Evolutionary conservation across 2,888 invertebrate species (phyloP).

Genomic region (Drosophila melanosoma): DNA sequence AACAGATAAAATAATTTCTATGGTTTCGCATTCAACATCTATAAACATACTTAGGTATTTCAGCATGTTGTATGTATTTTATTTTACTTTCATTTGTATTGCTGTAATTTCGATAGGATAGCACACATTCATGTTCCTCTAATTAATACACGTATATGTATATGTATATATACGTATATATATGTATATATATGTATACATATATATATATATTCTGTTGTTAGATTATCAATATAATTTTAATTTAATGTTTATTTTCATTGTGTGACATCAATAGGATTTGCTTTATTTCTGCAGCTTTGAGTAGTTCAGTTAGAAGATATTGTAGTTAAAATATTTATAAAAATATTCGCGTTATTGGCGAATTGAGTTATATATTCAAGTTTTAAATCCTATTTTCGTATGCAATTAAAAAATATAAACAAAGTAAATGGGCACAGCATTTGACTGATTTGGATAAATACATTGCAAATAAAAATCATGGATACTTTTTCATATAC

Average conservation of each 20-base stretch:
- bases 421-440: slow-evolving; percentile 35
- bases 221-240: slow-evolving; percentile 51
- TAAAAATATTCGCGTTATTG: slow-evolving; percentile 54
- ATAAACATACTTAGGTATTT: slow-evolving; percentile 42
- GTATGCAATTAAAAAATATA: slow-evolving; percentile 23
- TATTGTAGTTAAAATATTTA: slow-evolving; percentile 54
- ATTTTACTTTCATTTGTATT: slow-evolving; percentile 32
- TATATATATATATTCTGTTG: slow-evolving; percentile 20
- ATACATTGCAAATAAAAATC: slow-evolving; percentile 25
- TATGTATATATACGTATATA: slow-evolving; percentile 7
- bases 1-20: slow-evolving; percentile 75
- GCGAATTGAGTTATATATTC: slow-evolving; percentile 43
- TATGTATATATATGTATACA: neutral
- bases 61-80: slow-evolving; percentile 29
- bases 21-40: slow-evolving; percentile 69
- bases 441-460: slow-evolving; percentile 29
- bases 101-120: slow-evolving; percentile 60
- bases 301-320: slow-evolving; percentile 36
- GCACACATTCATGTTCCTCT: slow-evolving; percentile 57
- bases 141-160: slow-evolving; percentile 23
- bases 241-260: slow-evolving; percentile 23
- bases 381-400: slow-evolving; percentile 27
- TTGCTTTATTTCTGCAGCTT: slow-evolving; percentile 17
- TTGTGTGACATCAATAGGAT: slow-evolving; percentile 49
- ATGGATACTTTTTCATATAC: slow-evolving; percentile 27